Evolutionary conservation across 2,113 vertebrate genomes (phyloP), one percentile per base, ranked within the genome.

Genomic region (Otus sunia): DNA sequence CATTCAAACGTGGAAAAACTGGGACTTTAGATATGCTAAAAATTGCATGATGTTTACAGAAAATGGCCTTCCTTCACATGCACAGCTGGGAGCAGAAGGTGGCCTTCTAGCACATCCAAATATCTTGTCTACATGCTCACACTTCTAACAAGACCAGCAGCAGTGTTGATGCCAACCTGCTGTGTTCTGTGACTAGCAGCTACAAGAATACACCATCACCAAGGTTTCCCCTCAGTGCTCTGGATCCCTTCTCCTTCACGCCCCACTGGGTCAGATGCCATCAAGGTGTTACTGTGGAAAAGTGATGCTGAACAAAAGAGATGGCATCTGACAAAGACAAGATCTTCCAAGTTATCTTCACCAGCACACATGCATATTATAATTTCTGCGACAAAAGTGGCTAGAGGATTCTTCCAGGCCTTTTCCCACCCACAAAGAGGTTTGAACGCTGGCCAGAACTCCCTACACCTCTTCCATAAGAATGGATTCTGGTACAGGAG

Each of bases 291-390:
- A 60, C 2, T 4, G 15, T 64, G 32, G 45, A 7, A 90, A 90
- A 88, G 34, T 39, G 29, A 17, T 25, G 16, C 16, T 72, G 30
- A 47, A 63, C 14, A 78, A 32, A 56, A 64, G 41, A 49, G 15
- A 16, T 11, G 16, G 9, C 22, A 71, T 30, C 41, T 81, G 64
- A 56, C 37, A 53, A 83, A 41, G 39, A 34, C 3, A 60, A 68
- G 12, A 87, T 15, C 34, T 78, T 78, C 53, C 36, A 63, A 68
- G n/a, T 72, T 72, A 59, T 0, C 0, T 41, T 67, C 32, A 60
- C 13, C 11, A 52, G 52, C 16, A 56, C 11, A 29, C 2, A 18
- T 0, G 0, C 5, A 9, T n/a, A 37, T 25, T 60, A 8, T 12
- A 49, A 62, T 74, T 78, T 74, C 77, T 74, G 41, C 26, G 74